Percentiles rank a stretch among this genome's conserved stretches.
Conservation (phyloP, 2,113 vertebrate species). For the Prolemur simus region DNA sequence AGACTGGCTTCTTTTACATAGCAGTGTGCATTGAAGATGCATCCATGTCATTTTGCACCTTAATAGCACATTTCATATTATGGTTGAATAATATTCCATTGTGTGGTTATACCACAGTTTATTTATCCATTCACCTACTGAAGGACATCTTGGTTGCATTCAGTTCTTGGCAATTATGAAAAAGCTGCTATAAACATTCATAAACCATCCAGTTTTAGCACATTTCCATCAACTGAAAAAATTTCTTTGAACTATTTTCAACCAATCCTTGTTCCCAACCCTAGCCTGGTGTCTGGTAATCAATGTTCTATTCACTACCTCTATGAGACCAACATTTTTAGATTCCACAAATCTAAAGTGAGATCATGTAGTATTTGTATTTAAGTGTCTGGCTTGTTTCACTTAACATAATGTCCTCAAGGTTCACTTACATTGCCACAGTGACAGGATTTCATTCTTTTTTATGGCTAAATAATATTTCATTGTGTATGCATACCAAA, state of each 20-base stretch:
- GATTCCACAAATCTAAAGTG: no score
- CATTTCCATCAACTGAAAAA: neutral
- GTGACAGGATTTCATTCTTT: neutral
- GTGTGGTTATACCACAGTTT: neutral
- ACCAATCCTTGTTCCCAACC: neutral
- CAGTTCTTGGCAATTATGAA: neutral
- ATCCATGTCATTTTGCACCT: neutral
- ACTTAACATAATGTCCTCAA: neutral
- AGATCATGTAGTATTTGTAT: neutral
- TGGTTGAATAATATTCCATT: neutral
- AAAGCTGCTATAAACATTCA: neutral
- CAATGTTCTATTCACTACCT: no score
- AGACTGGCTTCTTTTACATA: neutral
- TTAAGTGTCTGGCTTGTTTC: neutral
- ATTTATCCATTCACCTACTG: neutral
- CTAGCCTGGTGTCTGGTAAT: neutral
- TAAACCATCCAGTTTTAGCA: neutral
- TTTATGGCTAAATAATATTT: neutral
- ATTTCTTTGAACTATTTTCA: neutral
- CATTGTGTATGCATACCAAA: no score
- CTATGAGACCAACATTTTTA: no score
- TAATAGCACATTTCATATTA: neutral
- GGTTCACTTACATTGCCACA: no score
- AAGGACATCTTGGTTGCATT: neutral
- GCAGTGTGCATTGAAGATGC: neutral